phyloP scores from a whole-genome alignment of 2,113 vertebrate species.

The Mionectes macconnelli region DNA sequence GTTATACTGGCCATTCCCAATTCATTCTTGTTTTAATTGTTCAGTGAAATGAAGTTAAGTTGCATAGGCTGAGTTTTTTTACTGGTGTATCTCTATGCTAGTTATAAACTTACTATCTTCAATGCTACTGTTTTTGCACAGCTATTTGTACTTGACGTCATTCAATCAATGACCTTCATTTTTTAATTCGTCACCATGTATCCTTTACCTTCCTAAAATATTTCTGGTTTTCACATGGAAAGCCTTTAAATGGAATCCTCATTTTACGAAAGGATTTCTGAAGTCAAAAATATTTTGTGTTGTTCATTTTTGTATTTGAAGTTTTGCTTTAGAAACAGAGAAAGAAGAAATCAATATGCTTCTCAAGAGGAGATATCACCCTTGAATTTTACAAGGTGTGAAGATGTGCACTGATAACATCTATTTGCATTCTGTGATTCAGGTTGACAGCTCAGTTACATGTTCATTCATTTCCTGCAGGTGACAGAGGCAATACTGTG shows the following conservation, averaged over 20 bases:
- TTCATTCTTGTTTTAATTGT: background rate
- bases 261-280: background rate
- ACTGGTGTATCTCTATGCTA: background rate
- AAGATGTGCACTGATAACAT: background rate
- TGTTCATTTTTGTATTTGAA: background rate
- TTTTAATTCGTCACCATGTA: background rate
- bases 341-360: background rate
- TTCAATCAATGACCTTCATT: background rate
- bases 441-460: background rate
- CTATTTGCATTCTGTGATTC: background rate
- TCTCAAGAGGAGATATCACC: background rate
- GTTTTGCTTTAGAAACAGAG: background rate
- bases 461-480: background rate
- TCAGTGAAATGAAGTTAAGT: background rate
- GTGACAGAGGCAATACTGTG: background rate
- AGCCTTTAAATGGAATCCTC: background rate
- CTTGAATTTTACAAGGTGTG: background rate
- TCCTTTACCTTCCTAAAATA: background rate
- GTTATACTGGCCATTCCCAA: background rate
- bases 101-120: background rate
- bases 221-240: background rate
- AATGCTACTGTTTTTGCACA: background rate
- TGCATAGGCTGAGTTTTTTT: background rate
- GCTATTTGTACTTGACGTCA: background rate
- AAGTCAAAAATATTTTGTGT: background rate